A percentile compares a stretch with the other conserved stretches of the same genome.
Evolutionary conservation across 2,113 vertebrate genomes (phyloP).

Genomic region (Phalacrocorax brasilianus): DNA sequence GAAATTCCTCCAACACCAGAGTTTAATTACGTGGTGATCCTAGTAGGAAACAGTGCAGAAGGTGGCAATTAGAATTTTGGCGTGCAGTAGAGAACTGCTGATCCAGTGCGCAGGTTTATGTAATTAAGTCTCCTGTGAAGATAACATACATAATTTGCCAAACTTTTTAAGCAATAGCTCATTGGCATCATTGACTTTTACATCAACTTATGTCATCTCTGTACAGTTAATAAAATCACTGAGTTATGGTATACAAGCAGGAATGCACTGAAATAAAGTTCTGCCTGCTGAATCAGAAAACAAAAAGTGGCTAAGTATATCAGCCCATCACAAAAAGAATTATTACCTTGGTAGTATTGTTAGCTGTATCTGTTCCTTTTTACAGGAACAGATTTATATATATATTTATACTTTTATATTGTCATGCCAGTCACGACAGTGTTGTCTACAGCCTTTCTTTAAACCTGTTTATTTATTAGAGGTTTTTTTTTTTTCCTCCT

Average conservation of each 20-base stretch:
- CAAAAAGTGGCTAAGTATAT: not conserved
- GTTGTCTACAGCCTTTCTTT: constrained; percentile 25
- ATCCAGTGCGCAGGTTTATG: not conserved
- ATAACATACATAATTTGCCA: not conserved
- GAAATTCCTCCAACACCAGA: not conserved
- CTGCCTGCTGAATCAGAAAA: not conserved
- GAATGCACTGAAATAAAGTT: not conserved
- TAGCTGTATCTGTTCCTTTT: not conserved
- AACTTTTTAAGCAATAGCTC: not conserved
- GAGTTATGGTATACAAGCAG: not conserved
- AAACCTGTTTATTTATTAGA: constrained; percentile 43
- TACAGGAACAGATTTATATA: not conserved
- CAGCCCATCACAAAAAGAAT: not conserved
- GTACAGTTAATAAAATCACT: not conserved
- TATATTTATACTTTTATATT: not conserved
- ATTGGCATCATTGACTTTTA: not conserved
- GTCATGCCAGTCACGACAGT: not conserved
- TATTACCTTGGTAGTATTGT: not conserved
- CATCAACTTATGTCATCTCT: not conserved
- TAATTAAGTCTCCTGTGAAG: not conserved
- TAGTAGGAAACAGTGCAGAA: not conserved
- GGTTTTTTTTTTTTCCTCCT: not conserved
- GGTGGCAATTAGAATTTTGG: not conserved
- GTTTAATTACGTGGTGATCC: not conserved
- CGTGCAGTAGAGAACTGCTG: not conserved